Base-by-base conservation (phyloP, 1,140 invertebrate genomes). In the Ridgeia piscesae region DNA sequence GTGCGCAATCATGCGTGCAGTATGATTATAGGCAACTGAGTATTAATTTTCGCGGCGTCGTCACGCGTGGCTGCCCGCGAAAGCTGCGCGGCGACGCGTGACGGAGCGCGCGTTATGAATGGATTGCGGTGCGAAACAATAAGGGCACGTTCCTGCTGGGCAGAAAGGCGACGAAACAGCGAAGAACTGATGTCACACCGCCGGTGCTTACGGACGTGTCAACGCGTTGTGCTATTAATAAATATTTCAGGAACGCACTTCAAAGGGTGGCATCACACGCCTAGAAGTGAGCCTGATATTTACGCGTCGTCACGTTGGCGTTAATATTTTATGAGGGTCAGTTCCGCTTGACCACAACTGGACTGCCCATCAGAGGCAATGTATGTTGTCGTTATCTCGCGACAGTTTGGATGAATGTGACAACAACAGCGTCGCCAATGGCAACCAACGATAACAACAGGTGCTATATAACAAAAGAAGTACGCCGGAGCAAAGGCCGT, bases 1-100 rank as follows among this genome's bases (percentile, higher is more conserved):
- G 58, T 2, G 58, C 58, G 58, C 58, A 77, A 17, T 77, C 58
- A 77, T 77, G 58, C 58, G 58, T 21, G 58, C 58, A 17, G 58
- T 77, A 77, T 77, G 58, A 77, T 77, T 77, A 77, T 77, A 77
- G 58, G 58, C 58, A 77, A 31, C 58, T 77, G 58, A 77, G 58
- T 77, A 77, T 77, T 77, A 77, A 77, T 77, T 77, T 77, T 77
- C 58, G 58, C 27, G 58, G 58, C 58, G 14, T 17, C 58, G 58
- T 14, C 58, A 77, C 58, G 58, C 58, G 17, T 77, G 58, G 58
- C 27, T 77, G 58, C 6, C 58, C 27, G 2, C 58, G 58, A 77
- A 77, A 14, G 58, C 58, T 77, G 58, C 58, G 58, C 6, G 58
- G 58, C 58, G 58, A 31, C 17, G 58, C 58, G 58, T 77, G 58